Evolutionary conservation across 2,113 vertebrate species (phyloP).

Genomic region (Petaurus breviceps): DNA sequence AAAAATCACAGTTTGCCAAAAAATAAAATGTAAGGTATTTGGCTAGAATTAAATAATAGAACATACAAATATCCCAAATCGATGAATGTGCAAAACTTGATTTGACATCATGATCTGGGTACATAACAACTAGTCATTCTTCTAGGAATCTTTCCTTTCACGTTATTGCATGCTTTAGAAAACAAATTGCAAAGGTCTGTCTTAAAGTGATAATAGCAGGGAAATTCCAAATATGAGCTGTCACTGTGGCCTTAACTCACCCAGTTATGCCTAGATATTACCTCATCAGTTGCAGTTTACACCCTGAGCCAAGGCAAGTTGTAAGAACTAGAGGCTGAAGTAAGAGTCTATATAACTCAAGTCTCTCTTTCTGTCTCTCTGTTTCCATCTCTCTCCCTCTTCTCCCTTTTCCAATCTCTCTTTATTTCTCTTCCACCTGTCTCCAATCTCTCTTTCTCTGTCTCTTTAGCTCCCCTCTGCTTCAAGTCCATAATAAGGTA

Average conservation of each 20-base stretch:
- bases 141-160: background rate
- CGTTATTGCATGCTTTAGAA: conserved; percentile 5
- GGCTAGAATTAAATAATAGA: background rate
- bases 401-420: background rate
- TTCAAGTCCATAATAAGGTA: background rate
- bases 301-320: conserved; percentile 30
- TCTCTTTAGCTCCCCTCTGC: background rate
- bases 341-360: conserved; percentile 36
- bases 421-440: background rate
- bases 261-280: conserved; percentile 42
- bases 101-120: background rate
- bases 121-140: background rate
- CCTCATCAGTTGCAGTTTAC: conserved; percentile 22
- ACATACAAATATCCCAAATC: background rate
- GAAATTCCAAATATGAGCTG: conserved; percentile 68
- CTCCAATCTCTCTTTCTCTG: background rate
- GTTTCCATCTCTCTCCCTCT: background rate
- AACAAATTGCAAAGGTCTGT: conserved; percentile 33
- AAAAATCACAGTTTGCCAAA: background rate
- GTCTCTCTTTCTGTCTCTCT: no score
- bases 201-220: conserved; percentile 42
- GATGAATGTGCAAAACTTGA: background rate
- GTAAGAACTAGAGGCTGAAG: background rate
- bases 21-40: conserved; percentile 16
- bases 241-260: conserved; percentile 58